Percentiles rank a stretch among this genome's conserved stretches.
phyloP scores from a whole-genome alignment of 2,797 vertebrate species.

The Sebastes diaconus region DNA sequence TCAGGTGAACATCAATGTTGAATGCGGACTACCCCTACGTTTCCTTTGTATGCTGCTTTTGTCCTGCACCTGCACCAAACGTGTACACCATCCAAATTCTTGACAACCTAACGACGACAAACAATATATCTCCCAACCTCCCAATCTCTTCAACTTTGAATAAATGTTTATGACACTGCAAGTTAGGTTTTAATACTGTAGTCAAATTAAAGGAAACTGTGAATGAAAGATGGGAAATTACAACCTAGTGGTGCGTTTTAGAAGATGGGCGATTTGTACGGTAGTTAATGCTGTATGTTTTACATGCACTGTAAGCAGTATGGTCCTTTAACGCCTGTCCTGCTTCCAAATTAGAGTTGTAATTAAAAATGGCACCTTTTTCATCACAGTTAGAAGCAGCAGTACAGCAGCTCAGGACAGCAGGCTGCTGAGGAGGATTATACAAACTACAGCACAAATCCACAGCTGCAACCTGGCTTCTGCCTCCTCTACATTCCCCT shows the following conservation, averaged over 20 bases:
- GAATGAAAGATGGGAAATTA: background rate
- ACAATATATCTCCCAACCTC: background rate
- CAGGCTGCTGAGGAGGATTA: background rate
- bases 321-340: background rate
- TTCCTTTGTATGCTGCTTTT: background rate
- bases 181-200: background rate
- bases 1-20: background rate
- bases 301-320: background rate
- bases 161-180: background rate
- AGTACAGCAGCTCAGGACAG: background rate
- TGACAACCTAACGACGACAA: background rate
- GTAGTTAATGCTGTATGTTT: background rate
- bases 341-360: background rate
- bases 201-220: background rate
- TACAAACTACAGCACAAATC: constrained; percentile 1
- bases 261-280: background rate
- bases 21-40: background rate
- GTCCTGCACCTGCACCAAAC: background rate
- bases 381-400: constrained; percentile 7
- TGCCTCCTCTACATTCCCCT: constrained; percentile 2
- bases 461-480: background rate
- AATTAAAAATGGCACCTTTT: constrained; percentile 31
- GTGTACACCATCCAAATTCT: background rate
- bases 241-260: background rate
- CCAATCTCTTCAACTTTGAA: background rate